Conservation (phyloP, 2,113 vertebrate genomes). For the Turdus rufiventris region DNA sequence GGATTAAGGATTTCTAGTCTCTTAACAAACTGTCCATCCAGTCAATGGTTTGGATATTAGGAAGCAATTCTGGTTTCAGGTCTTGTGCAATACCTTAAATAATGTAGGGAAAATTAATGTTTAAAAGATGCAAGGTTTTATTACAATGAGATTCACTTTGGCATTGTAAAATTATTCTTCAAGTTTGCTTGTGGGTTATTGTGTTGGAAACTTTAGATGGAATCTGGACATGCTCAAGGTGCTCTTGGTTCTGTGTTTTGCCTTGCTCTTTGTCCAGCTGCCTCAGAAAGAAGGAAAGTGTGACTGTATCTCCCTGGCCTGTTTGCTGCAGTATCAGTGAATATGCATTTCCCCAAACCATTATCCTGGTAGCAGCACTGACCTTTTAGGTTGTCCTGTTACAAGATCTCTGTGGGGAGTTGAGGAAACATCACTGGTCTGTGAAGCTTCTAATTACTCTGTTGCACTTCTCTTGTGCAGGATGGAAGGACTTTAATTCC, state of each 20-base stretch:
- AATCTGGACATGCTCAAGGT: neutral
- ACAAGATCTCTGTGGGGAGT: fast-evolving
- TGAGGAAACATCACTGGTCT: neutral
- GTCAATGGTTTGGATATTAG: neutral
- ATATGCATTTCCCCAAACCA: neutral
- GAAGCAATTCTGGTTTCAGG: neutral
- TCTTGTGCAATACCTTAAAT: neutral
- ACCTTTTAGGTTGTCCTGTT: neutral
- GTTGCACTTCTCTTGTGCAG: neutral
- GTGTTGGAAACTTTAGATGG: neutral
- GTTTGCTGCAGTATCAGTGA: neutral
- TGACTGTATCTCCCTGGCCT: neutral
- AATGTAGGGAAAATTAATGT: neutral
- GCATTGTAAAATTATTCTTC: neutral
- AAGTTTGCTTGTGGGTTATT: neutral
- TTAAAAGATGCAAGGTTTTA: neutral
- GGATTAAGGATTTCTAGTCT: neutral
- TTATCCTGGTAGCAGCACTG: fast-evolving
- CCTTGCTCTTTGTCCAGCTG: neutral
- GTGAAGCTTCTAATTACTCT: fast-evolving
- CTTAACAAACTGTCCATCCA: neutral
- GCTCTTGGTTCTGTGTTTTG: neutral
- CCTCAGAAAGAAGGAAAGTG: neutral
- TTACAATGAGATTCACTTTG: neutral
- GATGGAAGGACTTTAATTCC: neutral